Base-by-base conservation (phyloP, 2,797 vertebrate genomes). In the Ctenochaetus hawaiiensis region DNA sequence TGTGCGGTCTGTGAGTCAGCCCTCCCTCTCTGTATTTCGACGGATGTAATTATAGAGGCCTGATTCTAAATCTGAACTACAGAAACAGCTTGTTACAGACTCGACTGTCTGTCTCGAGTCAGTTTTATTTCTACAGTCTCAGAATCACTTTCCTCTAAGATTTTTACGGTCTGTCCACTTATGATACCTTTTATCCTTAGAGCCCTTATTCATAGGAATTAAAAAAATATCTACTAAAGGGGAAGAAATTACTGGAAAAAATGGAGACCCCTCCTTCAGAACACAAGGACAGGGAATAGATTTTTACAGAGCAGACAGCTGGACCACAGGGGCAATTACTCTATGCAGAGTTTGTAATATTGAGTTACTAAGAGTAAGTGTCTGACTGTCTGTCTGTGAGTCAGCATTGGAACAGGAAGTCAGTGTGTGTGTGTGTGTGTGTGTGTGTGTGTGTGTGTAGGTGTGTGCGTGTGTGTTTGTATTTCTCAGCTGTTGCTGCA, bases 11-110 rank as follows among this genome's bases (percentile, higher is more conserved):
- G 53, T 18, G 60, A 77, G 77, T 74, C 43, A 60, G 61, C 49
- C 45, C 44, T 59, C 60, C 23, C 4, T 45, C 64, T 68, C 78
- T 77, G 49, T 66, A 52, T 62, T 74, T 80, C 58, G 60, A 56
- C 56, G 57, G 71, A 84, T 84, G 49, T 88, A 87, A 91, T 88
- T 86, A 89, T 69, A 86, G 78, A 86, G 71, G 67, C 47, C 65
- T 54, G 62, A 34, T 64, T 81, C 72, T 83, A 77, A 68, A 75
- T 81, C 66, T 65, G 75, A 77, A 45, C 59, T 73, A 60, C 76
- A 77, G 73, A 72, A 59, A 60, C 60, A 0, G 43, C 67, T 72
- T 70, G 66, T 86, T 77, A 53, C 8, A 60, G 72, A 59, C 63
- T 49, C 11, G 0, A 2, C 58, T 12, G 47, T 10, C 70, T 48